Conservation (phyloP, 1,140 invertebrate species). For the Dinothrombium tinctorium region DNA sequence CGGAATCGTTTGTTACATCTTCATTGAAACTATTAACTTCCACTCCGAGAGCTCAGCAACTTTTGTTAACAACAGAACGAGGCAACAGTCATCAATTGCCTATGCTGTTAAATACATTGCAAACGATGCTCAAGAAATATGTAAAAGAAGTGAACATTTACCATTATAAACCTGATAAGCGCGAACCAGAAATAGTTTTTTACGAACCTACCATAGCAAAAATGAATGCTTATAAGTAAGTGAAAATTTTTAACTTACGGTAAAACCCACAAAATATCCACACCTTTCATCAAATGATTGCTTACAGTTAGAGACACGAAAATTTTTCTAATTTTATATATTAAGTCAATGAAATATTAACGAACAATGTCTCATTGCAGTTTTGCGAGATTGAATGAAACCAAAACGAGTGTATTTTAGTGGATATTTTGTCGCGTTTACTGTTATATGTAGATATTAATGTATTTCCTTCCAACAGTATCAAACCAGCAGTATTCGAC, state of each 20-base stretch:
- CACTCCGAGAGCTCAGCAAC: slow-evolving; percentile 4
- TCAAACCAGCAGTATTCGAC: slow-evolving; percentile 93
- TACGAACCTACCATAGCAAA: slow-evolving; percentile 52
- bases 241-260: slow-evolving; percentile 9
- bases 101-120: background rate
- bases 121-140: slow-evolving; percentile 14
- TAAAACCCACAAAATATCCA: too few relatives aligned
- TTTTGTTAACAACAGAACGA: slow-evolving; percentile 19
- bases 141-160: slow-evolving; percentile 3
- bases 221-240: slow-evolving; percentile 67
- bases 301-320: too few relatives aligned
- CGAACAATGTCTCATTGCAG: too few relatives aligned
- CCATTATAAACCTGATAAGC: slow-evolving; percentile 14
- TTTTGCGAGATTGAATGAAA: too few relatives aligned
- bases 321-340: too few relatives aligned
- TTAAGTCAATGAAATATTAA: too few relatives aligned
- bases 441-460: slow-evolving; percentile 15
- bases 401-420: too few relatives aligned
- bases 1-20: slow-evolving; percentile 3
- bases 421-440: slow-evolving; percentile 9
- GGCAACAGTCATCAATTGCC: slow-evolving; percentile 8
- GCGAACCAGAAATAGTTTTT: slow-evolving; percentile 79
- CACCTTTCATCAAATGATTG: too few relatives aligned
- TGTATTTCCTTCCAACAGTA: slow-evolving; percentile 33
- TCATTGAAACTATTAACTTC: slow-evolving; percentile 1